Conservation (phyloP, 53 echinoderm and acorn worm species). For the Hippasteria phrygiana region DNA sequence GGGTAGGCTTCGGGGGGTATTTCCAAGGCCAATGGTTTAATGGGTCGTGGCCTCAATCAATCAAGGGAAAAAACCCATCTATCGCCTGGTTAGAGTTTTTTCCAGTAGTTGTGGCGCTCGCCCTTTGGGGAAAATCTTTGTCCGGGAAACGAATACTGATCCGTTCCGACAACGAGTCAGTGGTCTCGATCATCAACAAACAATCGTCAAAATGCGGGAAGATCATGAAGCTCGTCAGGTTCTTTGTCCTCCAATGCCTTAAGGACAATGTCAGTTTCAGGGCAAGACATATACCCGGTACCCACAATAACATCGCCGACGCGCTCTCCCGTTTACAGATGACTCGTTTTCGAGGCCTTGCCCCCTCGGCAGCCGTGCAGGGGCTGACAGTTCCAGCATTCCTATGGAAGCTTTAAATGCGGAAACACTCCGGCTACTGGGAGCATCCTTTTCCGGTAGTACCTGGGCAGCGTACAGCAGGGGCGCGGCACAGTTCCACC, state of each 20-base stretch:
- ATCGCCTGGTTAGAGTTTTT: too few relatives aligned
- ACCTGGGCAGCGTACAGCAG: slow-evolving; percentile 30
- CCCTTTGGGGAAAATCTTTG: too few relatives aligned
- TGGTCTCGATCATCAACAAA: slow-evolving; percentile 49
- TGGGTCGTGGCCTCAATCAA: too few relatives aligned
- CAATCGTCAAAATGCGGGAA: slow-evolving; percentile 46
- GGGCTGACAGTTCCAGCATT: slow-evolving; percentile 18
- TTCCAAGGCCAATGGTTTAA: too few relatives aligned
- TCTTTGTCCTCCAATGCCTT: slow-evolving; percentile 56
- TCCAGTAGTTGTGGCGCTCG: too few relatives aligned
- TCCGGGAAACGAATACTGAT: too few relatives aligned
- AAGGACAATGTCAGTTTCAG: slow-evolving; percentile 31
- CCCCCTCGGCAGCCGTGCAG: slow-evolving; percentile 26
- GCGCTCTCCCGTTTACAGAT: too few relatives aligned
- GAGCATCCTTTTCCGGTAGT: not conserved
- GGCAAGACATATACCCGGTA: slow-evolving; percentile 46
- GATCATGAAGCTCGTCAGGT: slow-evolving; percentile 43
- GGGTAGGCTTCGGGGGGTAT: too few relatives aligned
- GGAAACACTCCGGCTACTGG: not conserved
- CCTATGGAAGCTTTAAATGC: slow-evolving; percentile 24
- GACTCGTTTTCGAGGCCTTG: slow-evolving; percentile 52
- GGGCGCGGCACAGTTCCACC: too few relatives aligned
- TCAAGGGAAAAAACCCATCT: too few relatives aligned
- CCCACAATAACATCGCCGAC: slow-evolving; percentile 54
- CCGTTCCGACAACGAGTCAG: too few relatives aligned